phyloP scores from a whole-genome alignment of 1,140 invertebrate genomes.

The Papilio machaon region DNA sequence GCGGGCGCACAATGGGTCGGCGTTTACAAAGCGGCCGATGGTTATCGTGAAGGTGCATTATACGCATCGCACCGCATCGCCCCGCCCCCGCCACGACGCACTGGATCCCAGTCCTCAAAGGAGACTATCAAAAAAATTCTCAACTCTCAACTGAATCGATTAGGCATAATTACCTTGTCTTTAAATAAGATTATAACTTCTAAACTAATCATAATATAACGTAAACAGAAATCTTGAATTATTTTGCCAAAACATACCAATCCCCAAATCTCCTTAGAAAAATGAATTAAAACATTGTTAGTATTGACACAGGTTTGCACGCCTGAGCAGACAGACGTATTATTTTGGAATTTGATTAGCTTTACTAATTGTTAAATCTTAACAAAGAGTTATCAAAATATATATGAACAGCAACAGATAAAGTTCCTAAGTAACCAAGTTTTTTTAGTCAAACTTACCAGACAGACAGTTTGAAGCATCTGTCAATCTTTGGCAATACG shows the following conservation, averaged over 20 bases:
- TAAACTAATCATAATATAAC: too few relatives aligned
- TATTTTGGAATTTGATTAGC: too few relatives aligned
- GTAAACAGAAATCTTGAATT: too few relatives aligned
- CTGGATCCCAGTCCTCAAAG: conserved; percentile 56
- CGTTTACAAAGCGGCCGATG: conserved; percentile 68
- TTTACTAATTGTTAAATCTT: too few relatives aligned
- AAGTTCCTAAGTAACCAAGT: not conserved
- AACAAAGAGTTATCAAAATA: too few relatives aligned
- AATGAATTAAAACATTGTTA: too few relatives aligned
- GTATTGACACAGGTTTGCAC: too few relatives aligned
- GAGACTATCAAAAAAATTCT: not conserved
- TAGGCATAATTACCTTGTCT: conserved; percentile 31
- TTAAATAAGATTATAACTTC: not conserved
- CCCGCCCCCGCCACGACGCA: conserved; percentile 70
- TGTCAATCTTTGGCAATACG: conserved; percentile 47
- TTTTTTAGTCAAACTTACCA: not conserved
- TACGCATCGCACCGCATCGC: conserved; percentile 60
- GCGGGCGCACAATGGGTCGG: conserved; percentile 70
- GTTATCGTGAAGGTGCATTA: conserved; percentile 72
- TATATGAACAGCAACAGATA: too few relatives aligned
- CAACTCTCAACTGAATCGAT: conserved; percentile 9
- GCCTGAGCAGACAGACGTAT: too few relatives aligned
- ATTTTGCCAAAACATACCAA: too few relatives aligned
- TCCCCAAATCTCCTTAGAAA: too few relatives aligned
- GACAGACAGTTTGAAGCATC: not conserved